These are phyloP conservation scores for Perca flavescens DNA, from an alignment of 2,113 vertebrate genomes.

Conservation along the genomic window DNA sequence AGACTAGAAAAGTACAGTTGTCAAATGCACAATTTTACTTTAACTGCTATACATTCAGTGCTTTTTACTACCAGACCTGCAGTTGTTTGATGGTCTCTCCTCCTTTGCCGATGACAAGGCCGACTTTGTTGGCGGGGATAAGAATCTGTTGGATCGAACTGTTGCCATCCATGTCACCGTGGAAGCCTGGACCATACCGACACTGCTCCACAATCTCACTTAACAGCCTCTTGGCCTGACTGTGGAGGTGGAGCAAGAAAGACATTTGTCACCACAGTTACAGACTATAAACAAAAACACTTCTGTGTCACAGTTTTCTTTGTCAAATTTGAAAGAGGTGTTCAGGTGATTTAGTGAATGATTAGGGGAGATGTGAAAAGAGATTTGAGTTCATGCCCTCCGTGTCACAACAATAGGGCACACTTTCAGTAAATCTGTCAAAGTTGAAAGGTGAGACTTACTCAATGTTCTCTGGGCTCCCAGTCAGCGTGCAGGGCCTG, in stretches of 20 bases:
- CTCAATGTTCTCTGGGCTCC: conserved; percentile 97
- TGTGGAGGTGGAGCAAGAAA: conserved; percentile 64
- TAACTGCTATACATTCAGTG: not conserved
- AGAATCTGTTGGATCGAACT: conserved; percentile 95
- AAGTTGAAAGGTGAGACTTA: conserved; percentile 83
- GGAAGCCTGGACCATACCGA: conserved; percentile 96
- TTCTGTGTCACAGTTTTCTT: conserved; percentile 16
- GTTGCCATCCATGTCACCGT: conserved; percentile 92
- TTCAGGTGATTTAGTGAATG: conserved; percentile 49
- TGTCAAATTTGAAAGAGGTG: conserved; percentile 39
- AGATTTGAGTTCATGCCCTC: conserved; percentile 37
- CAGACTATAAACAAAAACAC: conserved; percentile 21
- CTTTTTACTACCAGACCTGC: conserved; percentile 86
- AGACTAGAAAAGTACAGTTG: not conserved
- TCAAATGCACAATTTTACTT: not conserved
- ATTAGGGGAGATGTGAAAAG: conserved; percentile 43
- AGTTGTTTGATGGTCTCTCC: conserved; percentile 98
- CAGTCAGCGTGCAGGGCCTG: conserved; percentile 95
- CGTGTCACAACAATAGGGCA: conserved; percentile 42
- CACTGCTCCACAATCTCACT: conserved; percentile 98
- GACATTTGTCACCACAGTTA: conserved; percentile 32
- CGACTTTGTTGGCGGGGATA: conserved; percentile 98
- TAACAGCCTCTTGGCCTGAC: conserved; percentile 96
- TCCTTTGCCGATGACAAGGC: conserved; percentile 98
- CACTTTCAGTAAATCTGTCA: conserved; percentile 39